Conservation (phyloP, 1,140 invertebrate genomes). For the Drosophila melanogaster region DNA sequence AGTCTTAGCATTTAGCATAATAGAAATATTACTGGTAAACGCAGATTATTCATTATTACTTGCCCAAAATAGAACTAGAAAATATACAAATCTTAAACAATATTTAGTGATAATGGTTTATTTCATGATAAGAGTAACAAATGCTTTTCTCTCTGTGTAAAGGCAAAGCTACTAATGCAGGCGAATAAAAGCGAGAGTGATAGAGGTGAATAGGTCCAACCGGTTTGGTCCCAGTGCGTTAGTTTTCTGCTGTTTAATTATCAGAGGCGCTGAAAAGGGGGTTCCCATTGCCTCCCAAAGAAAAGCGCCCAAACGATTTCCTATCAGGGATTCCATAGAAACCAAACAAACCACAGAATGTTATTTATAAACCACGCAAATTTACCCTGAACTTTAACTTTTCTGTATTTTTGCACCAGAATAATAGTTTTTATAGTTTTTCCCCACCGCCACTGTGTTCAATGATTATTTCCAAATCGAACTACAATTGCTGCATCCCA, state of each 20-base stretch:
- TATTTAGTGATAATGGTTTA: too few relatives aligned
- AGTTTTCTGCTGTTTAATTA: neutral
- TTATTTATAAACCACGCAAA: neutral
- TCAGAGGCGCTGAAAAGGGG: slow-evolving; percentile 1
- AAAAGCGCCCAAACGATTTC: neutral
- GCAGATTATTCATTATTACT: too few relatives aligned
- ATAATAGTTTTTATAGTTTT: too few relatives aligned
- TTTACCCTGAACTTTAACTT: neutral
- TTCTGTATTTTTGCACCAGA: neutral
- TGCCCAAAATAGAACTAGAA: too few relatives aligned
- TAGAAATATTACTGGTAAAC: too few relatives aligned
- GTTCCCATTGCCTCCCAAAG: too few relatives aligned
- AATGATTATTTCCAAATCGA: slow-evolving; percentile 16
- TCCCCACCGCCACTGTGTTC: slow-evolving; percentile 1
- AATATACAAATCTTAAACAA: too few relatives aligned
- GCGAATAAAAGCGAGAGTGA: slow-evolving; percentile 19
- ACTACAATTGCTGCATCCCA: slow-evolving; percentile 11
- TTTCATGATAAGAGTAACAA: too few relatives aligned
- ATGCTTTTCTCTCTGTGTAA: too few relatives aligned
- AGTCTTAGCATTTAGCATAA: too few relatives aligned
- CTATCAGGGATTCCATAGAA: neutral
- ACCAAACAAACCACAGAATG: neutral
- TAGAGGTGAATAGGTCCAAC: neutral
- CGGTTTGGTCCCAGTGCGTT: neutral
- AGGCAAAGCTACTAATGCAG: slow-evolving; percentile 14